Conservation (phyloP, 92 coral and sea anemone genomes). For the Plumapathes pennacea region DNA sequence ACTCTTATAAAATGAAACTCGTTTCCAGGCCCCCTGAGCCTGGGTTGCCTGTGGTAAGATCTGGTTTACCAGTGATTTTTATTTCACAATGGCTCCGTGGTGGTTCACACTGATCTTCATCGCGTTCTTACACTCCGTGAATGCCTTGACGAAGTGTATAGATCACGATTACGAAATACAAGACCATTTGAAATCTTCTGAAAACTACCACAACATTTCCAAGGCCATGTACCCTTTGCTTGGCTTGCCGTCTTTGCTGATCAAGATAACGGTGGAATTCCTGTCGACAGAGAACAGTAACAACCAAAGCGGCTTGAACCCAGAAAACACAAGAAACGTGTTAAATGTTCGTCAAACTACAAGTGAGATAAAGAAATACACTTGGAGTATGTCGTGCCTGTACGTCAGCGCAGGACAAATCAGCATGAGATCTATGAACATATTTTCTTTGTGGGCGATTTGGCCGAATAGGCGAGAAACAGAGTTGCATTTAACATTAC, state of each 20-base stretch:
- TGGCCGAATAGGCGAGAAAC: slow-evolving; percentile 28
- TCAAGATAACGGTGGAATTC: slow-evolving; percentile 19
- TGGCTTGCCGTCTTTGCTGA: slow-evolving; percentile 15
- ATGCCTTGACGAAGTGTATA: slow-evolving; percentile 1
- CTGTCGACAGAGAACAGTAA: background rate
- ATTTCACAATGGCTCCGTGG: background rate
- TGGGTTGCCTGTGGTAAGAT: too few relatives aligned
- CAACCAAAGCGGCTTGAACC: background rate
- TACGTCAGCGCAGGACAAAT: slow-evolving; percentile 19
- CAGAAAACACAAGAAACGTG: background rate
- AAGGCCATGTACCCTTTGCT: slow-evolving; percentile 31
- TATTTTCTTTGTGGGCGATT: slow-evolving; percentile 32
- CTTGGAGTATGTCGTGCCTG: slow-evolving; percentile 36
- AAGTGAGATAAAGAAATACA: background rate
- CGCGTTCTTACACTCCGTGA: background rate
- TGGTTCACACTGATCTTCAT: background rate
- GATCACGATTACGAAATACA: slow-evolving; percentile 7
- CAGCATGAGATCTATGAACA: slow-evolving; percentile 8
- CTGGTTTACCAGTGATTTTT: too few relatives aligned
- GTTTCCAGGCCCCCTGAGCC: too few relatives aligned
- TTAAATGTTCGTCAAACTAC: background rate
- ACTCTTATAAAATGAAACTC: too few relatives aligned
- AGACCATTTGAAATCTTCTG: slow-evolving; percentile 1
- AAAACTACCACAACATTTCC: slow-evolving; percentile 34
- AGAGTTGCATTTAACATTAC: slow-evolving; percentile 27